Evolutionary conservation across 2,797 vertebrate genomes (phyloP).

Genomic region (Phaenicophaeus curvirostris): DNA sequence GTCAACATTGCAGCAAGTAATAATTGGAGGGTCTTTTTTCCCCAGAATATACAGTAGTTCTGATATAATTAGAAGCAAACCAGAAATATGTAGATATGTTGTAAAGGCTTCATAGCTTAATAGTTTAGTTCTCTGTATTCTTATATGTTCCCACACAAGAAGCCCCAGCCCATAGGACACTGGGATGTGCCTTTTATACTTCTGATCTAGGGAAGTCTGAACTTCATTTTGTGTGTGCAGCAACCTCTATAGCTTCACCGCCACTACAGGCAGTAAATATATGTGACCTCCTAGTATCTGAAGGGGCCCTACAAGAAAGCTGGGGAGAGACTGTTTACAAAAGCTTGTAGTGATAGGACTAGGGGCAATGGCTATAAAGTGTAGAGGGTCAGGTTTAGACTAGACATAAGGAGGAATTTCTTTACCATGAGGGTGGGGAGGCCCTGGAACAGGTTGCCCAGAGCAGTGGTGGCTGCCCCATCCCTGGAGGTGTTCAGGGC

Average conservation of each 20-base stretch:
- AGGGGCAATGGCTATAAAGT: too few relatives aligned
- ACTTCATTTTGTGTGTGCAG: not conserved
- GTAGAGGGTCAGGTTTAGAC: too few relatives aligned
- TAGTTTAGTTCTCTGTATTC: not conserved
- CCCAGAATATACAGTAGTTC: not conserved
- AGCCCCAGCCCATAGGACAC: not conserved
- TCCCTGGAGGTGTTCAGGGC: too few relatives aligned
- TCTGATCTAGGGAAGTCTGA: not conserved
- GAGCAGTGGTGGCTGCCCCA: too few relatives aligned
- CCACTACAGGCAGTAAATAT: not conserved
- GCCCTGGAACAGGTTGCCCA: too few relatives aligned
- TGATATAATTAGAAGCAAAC: constrained; percentile 50
- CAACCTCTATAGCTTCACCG: not conserved
- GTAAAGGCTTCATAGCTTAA: not conserved
- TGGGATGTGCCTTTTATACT: not conserved
- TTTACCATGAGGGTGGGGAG: too few relatives aligned
- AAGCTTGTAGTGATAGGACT: too few relatives aligned
- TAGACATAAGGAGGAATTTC: too few relatives aligned
- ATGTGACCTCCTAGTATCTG: too few relatives aligned
- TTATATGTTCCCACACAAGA: accelerated
- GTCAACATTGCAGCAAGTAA: not conserved
- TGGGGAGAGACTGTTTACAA: too few relatives aligned
- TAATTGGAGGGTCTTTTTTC: not conserved
- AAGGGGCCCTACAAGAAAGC: too few relatives aligned
- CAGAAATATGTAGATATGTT: not conserved